These are phyloP conservation scores for Thecocarcelia acutangulata DNA, from an alignment of 2,888 invertebrate genomes.

Conservation along the genomic window DNA sequence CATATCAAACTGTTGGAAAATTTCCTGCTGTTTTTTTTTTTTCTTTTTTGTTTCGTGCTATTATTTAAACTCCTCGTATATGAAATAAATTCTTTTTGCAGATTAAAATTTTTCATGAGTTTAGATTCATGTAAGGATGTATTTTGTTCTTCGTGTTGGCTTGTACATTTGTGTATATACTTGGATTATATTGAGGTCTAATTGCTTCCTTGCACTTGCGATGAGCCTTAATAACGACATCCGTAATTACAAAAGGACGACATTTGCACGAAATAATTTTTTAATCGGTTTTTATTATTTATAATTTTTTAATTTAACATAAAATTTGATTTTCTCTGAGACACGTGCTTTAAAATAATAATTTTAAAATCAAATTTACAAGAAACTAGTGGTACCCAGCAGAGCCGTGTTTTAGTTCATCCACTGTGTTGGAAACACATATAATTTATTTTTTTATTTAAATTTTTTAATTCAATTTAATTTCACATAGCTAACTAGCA, in stretches of 20 bases:
- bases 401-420: too few species aligned
- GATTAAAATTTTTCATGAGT: constrained; percentile 8
- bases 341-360: too few species aligned
- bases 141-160: not conserved
- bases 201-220: constrained; percentile 71
- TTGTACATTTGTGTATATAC: not conserved
- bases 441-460: too few species aligned
- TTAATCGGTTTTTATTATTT: too few species aligned
- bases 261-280: constrained; percentile 25
- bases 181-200: constrained; percentile 66
- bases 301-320: too few species aligned
- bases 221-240: constrained; percentile 64
- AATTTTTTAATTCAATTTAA: too few species aligned
- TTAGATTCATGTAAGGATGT: constrained; percentile 12
- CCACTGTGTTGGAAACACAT: too few species aligned
- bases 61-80: constrained; percentile 52
- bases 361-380: too few species aligned
- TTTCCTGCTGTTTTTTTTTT: too few species aligned
- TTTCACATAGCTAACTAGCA: too few species aligned
- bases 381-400: too few species aligned
- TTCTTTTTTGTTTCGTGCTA: constrained; percentile 58
- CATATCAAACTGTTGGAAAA: constrained; percentile 52
- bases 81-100: constrained; percentile 5
- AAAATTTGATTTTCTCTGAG: too few species aligned
- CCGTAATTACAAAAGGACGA: constrained; percentile 28